Conservation (phyloP, 2,113 vertebrate genomes). For the Syrrhaptes paradoxus region DNA sequence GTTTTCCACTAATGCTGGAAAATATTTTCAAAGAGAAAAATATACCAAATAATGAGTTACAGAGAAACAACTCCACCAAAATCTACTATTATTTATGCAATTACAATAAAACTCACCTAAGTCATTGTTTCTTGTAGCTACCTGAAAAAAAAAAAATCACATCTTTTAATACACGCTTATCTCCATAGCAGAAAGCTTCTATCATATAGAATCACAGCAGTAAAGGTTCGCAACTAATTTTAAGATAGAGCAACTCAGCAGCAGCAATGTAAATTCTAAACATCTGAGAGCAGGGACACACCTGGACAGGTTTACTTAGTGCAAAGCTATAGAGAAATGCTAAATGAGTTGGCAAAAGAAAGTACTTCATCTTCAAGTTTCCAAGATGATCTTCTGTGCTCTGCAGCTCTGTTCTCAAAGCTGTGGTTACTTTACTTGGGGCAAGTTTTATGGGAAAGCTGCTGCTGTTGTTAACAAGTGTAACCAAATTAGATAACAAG, state of each 20-base stretch:
- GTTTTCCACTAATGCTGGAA: not conserved
- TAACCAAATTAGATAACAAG: slow-evolving; percentile 48
- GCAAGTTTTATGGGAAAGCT: slow-evolving; percentile 43
- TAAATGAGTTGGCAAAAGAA: slow-evolving; percentile 35
- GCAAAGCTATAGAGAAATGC: slow-evolving; percentile 38
- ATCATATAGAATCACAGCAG: not conserved
- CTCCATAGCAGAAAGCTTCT: not conserved
- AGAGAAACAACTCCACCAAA: not conserved
- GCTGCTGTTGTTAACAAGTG: slow-evolving; percentile 41
- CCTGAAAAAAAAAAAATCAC: not conserved
- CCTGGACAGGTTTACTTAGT: slow-evolving; percentile 58
- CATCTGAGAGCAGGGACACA: slow-evolving; percentile 21
- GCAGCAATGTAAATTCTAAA: not conserved
- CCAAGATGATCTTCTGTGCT: not conserved
- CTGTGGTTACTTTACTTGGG: not conserved
- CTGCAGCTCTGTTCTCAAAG: slow-evolving; percentile 28
- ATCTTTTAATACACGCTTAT: not conserved
- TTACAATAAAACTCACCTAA: slow-evolving; percentile 54
- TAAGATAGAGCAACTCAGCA: not conserved
- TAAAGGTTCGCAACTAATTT: not conserved
- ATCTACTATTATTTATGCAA: not conserved
- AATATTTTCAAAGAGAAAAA: not conserved
- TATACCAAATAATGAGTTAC: not conserved
- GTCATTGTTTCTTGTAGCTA: slow-evolving; percentile 26
- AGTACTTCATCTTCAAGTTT: slow-evolving; percentile 38